Conservation (phyloP, 2,797 vertebrate genomes). For the Lagodon rhomboides region DNA sequence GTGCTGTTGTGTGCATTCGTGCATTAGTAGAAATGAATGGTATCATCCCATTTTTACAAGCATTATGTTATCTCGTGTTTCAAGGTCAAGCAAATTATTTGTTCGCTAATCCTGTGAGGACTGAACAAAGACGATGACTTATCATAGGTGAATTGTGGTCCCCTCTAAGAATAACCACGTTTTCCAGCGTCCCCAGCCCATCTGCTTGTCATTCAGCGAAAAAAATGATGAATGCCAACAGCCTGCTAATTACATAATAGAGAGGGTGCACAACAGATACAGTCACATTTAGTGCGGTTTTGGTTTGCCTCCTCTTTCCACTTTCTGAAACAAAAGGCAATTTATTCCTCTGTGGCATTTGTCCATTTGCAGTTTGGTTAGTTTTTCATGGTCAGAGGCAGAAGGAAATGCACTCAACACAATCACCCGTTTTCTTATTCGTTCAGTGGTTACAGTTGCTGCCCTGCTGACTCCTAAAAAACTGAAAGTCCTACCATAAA, state of each 20-base stretch:
- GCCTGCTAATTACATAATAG: slow-evolving; percentile 61
- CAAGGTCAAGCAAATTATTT: slow-evolving; percentile 12
- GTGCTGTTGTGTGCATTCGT: background rate
- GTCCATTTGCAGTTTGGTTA: slow-evolving; percentile 28
- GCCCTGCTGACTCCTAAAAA: slow-evolving; percentile 31
- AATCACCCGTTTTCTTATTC: slow-evolving; percentile 29
- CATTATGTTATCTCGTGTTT: background rate
- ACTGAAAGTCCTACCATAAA: slow-evolving; percentile 38
- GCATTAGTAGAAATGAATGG: background rate
- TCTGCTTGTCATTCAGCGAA: slow-evolving; percentile 57
- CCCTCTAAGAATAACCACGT: slow-evolving; percentile 25
- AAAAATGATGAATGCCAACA: slow-evolving; percentile 55
- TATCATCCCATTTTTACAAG: too few species aligned
- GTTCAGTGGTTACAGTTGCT: slow-evolving; percentile 27
- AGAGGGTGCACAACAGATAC: slow-evolving; percentile 40
- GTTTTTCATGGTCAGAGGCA: slow-evolving; percentile 23
- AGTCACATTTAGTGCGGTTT: slow-evolving; percentile 31
- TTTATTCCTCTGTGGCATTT: slow-evolving; percentile 10
- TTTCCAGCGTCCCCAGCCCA: slow-evolving; percentile 37
- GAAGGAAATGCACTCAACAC: slow-evolving; percentile 17
- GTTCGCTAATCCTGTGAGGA: background rate
- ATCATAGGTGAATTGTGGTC: slow-evolving; percentile 16
- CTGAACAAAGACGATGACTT: slow-evolving; percentile 23
- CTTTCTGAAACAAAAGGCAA: slow-evolving; percentile 35
- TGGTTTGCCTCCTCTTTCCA: slow-evolving; percentile 12